Evolutionary conservation across 1,140 invertebrate species (phyloP), one percentile per base, ranked within the genome.

Genomic region (Apis laboriosa): DNA sequence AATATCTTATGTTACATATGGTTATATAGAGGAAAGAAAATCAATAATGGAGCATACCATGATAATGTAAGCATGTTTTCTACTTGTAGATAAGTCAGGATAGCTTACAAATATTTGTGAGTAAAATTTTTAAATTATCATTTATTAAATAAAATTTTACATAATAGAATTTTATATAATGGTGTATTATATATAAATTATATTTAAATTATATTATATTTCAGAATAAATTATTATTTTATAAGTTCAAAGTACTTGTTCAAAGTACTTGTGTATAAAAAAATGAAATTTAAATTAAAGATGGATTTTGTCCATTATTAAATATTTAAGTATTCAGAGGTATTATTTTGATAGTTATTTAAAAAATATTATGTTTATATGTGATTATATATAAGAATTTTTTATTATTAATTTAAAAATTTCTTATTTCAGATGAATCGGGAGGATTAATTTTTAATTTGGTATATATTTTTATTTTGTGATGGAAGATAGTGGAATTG

Each of bases 401-500:
- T 55, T n/a, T 15, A 63, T 63, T 63, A 15, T n/a, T 9, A 17
- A 21, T 71, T 17, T 24, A 3, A 71, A 53, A 12, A 28, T 56
- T 1, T 73, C 61, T 12, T 56, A 49, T 88, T 88, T 24, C 68
- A 88, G 87, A 88, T 88, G 68, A 83, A 67, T 74, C 77, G 64
- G 77, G 5, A 67, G 53, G 49, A 51, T 43, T 51, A 80, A 12
- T 21, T 17, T 75, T 63, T 84, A 34, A 13, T 72, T 73, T 68
- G 60, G 43, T 58, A 68, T 75, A 85, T 63, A 81, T 53, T 66
- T 64, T 81, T 86, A 63, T 77, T 49, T 86, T 81, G 66, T 82
- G 34, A 96, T 96, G 95, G 95, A 96, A 93, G 95, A 96, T 91
- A 96, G 95, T 90, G 95, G 95, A 34, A 96, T 96, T 85, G 95